Base-by-base conservation (phyloP, 2,113 vertebrate genomes). In the Elephantulus edwardii region DNA sequence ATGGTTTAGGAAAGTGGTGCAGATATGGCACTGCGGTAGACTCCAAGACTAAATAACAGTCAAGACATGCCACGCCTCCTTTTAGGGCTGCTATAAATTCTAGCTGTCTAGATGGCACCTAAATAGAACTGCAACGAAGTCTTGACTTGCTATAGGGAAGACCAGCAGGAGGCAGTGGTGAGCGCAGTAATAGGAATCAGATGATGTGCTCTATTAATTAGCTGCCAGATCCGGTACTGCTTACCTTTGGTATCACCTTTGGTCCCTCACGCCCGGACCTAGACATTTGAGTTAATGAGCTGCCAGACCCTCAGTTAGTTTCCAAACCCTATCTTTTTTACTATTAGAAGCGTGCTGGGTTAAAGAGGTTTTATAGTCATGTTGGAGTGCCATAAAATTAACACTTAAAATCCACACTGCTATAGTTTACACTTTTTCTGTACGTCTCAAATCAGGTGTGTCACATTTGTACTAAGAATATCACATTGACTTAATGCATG, bases 341-440 rank as follows among this genome's bases (percentile, higher is more conserved):
- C 58, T 10, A 26, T 60, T 60, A 60, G 24, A n/a, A n/a, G 93
- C 77, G 40, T 95, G 83, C 96, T 96, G 96, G 96, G 90, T 94
- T 96, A 94, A 96, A 96, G 94, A 96, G 80, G 95, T 97, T 97
- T 98, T 97, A 95, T 97, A 97, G 98, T 97, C 96, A 95, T 93
- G 95, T 97, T 97, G 92, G 97, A 98, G 96, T 98, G 98, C 97
- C 97, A 98, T 98, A 97, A 97, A 97, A 96, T 98, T 97, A 97
- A 98, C 97, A 97, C 96, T 98, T 98, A 97, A 97, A 98, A 97
- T 97, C 97, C 98, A 97, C 97, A 97, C 98, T 97, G 98, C 98
- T 98, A 98, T 98, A 97, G 98, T 99, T 99, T 98, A 99, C 98
- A 98, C 95, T 98, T 97, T 94, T 97, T 97, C 97, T 97, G 97